A percentile compares a stretch with the other conserved stretches of the same genome.
phyloP scores from a whole-genome alignment of 1,140 invertebrate species.

The Stenopsyche tienmushanensis region DNA sequence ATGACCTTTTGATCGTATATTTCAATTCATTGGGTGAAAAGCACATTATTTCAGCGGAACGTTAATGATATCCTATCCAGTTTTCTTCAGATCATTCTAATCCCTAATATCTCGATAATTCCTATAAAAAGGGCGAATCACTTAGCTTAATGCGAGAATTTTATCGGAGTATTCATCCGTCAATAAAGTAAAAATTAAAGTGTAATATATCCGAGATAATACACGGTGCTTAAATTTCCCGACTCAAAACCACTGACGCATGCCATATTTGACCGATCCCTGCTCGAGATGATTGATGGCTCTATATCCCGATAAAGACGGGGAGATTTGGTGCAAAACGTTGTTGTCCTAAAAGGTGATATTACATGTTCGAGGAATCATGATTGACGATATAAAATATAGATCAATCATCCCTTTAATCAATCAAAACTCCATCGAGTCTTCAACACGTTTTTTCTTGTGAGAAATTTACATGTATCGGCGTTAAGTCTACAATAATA shows the following conservation, averaged over 20 bases:
- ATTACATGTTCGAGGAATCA: constrained; percentile 16
- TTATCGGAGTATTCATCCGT: no score
- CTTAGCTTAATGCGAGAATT: no score
- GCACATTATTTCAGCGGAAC: no score
- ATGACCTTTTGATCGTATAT: no score
- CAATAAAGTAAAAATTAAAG: no score
- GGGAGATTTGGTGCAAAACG: constrained; percentile 4
- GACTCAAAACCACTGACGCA: not conserved
- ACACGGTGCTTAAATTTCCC: no score
- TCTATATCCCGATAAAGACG: not conserved
- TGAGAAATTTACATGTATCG: not conserved
- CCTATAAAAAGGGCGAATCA: no score
- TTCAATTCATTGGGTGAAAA: no score
- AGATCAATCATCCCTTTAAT: constrained; percentile 27
- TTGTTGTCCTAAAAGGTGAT: constrained; percentile 16
- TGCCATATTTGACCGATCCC: not conserved
- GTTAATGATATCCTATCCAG: no score
- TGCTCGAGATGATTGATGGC: constrained; percentile 12
- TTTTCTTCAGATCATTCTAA: no score
- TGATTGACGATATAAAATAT: constrained; percentile 24
- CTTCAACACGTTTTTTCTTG: not conserved
- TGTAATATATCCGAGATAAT: no score
- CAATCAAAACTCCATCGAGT: constrained; percentile 18
- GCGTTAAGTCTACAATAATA: not conserved
- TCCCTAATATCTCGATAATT: no score